Evolutionary conservation across 2,113 vertebrate species (phyloP).

Genomic region (Xiphophorus couchianus): DNA sequence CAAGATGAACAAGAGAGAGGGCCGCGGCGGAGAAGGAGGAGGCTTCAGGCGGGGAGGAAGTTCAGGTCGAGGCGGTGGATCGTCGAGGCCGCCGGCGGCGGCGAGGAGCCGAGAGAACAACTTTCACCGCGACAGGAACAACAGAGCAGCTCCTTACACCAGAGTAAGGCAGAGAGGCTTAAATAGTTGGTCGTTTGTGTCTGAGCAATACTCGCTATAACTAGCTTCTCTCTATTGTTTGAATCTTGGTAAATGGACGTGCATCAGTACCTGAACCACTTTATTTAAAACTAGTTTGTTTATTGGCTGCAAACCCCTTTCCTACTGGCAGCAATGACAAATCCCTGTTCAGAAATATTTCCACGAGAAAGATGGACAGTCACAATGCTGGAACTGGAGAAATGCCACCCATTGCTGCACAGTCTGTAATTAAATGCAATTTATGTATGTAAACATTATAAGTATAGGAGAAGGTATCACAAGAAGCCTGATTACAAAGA

Average conservation of each 20-base stretch:
- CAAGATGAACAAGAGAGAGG: slow-evolving; percentile 87
- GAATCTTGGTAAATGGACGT: background rate
- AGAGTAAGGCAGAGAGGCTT: slow-evolving; percentile 79
- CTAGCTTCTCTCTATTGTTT: background rate
- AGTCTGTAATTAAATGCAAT: too few species aligned
- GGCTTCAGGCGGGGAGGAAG: slow-evolving; percentile 69
- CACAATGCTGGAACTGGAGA: background rate
- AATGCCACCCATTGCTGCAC: too few species aligned
- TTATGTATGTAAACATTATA: too few species aligned
- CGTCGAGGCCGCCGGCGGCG: slow-evolving; percentile 51
- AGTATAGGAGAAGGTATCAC: too few species aligned
- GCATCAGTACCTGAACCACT: too few species aligned
- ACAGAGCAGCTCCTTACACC: slow-evolving; percentile 88
- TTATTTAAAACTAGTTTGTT: too few species aligned
- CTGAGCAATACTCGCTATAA: background rate
- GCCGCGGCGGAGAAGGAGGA: slow-evolving; percentile 72
- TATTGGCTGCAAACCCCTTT: too few species aligned
- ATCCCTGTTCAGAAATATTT: too few species aligned
- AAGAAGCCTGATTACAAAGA: too few species aligned
- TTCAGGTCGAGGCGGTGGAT: slow-evolving; percentile 64
- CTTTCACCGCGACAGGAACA: slow-evolving; percentile 80
- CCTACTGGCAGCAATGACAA: too few species aligned
- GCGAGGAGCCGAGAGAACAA: slow-evolving; percentile 74
- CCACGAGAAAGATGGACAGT: background rate
- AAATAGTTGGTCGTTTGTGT: too few species aligned